phyloP scores from a whole-genome alignment of 2,113 vertebrate genomes.

The Sprattus sprattus region DNA sequence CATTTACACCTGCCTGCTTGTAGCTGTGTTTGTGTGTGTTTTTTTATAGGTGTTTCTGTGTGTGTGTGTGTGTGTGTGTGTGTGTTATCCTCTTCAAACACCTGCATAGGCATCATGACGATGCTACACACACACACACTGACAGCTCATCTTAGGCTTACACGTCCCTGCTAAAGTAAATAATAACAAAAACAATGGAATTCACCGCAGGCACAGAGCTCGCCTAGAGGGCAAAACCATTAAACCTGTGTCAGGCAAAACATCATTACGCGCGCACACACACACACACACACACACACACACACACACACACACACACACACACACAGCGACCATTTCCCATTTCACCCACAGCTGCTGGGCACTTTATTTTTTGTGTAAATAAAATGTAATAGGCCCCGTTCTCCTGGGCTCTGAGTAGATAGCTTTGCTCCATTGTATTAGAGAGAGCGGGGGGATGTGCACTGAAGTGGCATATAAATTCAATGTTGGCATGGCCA shows the following conservation, averaged over 20 bases:
- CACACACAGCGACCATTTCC: too few species aligned
- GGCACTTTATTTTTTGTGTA: background rate
- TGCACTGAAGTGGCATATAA: background rate
- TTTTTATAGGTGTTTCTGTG: too few species aligned
- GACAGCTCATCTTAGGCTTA: conserved; percentile 18
- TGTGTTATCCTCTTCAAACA: too few species aligned
- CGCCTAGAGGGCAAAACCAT: background rate
- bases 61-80: background rate
- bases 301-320: too few species aligned
- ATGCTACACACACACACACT: background rate
- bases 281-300: background rate
- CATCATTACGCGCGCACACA: background rate
- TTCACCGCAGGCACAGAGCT: conserved; percentile 19
- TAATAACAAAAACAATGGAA: background rate
- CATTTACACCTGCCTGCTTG: too few species aligned
- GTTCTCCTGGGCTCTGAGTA: background rate
- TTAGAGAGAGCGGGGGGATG: background rate
- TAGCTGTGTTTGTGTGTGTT: too few species aligned
- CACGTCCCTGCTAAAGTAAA: conserved; percentile 16
- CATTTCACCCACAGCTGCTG: background rate
- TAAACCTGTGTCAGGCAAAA: background rate
- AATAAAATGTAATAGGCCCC: background rate
- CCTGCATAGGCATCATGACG: too few species aligned
- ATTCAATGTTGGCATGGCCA: background rate
- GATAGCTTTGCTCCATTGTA: background rate